A percentile compares a stretch with the other conserved stretches of the same genome.
Evolutionary conservation across 2,888 invertebrate species (phyloP).

Genomic region (Megaustenia siamemsis): DNA sequence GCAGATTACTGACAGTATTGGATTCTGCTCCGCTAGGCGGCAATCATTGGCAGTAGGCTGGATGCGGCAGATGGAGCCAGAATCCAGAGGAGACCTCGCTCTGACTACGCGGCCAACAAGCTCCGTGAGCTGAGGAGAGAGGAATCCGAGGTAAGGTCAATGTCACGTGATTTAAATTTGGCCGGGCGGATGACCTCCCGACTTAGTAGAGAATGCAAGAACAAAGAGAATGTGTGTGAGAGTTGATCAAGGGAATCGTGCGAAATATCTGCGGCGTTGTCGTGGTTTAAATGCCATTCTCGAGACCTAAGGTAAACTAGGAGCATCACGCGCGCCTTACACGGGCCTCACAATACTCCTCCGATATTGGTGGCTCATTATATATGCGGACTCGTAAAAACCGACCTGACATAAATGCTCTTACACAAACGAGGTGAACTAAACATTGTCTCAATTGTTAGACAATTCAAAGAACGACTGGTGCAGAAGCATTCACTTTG

Average conservation of each 20-base stretch:
- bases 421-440: neutral
- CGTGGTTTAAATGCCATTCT: neutral
- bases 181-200: constrained; percentile 26
- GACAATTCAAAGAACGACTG: constrained; percentile 41
- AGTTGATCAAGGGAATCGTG: neutral
- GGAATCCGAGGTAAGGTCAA: constrained; percentile 52
- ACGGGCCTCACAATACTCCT: neutral
- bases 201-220: constrained; percentile 16
- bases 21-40: constrained; percentile 65
- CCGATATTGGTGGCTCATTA: no score
- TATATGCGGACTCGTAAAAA: neutral
- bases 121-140: constrained; percentile 55
- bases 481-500: constrained; percentile 33
- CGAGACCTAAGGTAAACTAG: constrained; percentile 26
- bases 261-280: neutral
- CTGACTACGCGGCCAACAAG: constrained; percentile 68
- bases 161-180: constrained; percentile 13
- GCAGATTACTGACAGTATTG: constrained; percentile 31
- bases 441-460: neutral
- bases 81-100: constrained; percentile 66
- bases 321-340: neutral
- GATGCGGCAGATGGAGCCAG: constrained; percentile 64
- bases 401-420: no score
- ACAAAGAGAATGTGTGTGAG: neutral
- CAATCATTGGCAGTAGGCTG: constrained; percentile 73